Base-by-base conservation (phyloP, 1,140 invertebrate genomes). In the Carposina sasakii region DNA sequence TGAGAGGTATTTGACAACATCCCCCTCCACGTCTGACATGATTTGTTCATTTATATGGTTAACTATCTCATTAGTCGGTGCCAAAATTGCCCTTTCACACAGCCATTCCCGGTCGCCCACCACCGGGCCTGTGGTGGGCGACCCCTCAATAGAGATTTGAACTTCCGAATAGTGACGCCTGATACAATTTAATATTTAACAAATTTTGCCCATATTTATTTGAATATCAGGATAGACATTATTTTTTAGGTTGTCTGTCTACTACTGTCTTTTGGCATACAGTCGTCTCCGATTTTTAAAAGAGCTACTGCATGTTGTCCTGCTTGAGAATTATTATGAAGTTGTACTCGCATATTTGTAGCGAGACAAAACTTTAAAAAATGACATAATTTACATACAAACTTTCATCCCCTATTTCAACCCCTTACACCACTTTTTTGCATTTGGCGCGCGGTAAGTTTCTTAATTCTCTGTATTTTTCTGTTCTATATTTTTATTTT, bases 41-140 rank as follows among this genome's bases (percentile, higher is more conserved):
- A 65, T 60, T 54, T 60, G 44, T 56, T 60, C 49, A 56, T 67
- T 67, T 52, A 67, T 58, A 52, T 58, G 54, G 31, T 43, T 48
- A 52, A 67, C 63, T 36, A 42, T 52, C 33, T 63, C 55, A 52
- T 63, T 67, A 56, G 44, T 67, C 51, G 60, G 63, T 54, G 60
- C 56, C 55, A 67, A 41, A 45, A 66, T 63, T 19, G 60, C 45
- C 54, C 63, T 66, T 57, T 62, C 60, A 60, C 59, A 62, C 39
- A 61, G 57, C 55, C 59, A 61, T 48, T 60, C 52, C 52, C 45
- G 31, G 48, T 61, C 47, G 48, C 36, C 16, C n/a, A n/a, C n/a
- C n/a, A n/a, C n/a, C n/a, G n/a, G n/a, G n/a, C n/a, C n/a, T n/a
- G n/a, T n/a, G n/a, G n/a, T n/a, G n/a, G n/a, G n/a, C n/a, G n/a